phyloP scores from a whole-genome alignment of 2,113 vertebrate species.

The Pangasianodon gigas region DNA sequence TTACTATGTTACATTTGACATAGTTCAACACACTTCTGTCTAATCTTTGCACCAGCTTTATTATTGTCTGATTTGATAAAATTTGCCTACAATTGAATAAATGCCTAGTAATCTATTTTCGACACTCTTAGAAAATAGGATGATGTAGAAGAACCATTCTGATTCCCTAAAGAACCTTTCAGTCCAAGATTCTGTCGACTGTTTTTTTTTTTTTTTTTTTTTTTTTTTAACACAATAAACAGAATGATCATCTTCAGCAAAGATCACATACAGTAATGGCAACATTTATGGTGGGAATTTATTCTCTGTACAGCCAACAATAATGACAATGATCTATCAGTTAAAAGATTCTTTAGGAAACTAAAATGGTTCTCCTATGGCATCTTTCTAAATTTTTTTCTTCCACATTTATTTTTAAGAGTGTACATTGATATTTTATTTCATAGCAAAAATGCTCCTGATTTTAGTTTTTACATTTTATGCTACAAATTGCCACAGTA shows the following conservation, averaged over 20 bases:
- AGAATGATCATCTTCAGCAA: not conserved
- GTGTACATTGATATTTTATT: no score
- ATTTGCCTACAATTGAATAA: not conserved
- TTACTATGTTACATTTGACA: not conserved
- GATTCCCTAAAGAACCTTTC: not conserved
- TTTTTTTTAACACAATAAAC: not conserved
- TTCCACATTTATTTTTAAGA: no score
- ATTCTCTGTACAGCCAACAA: no score
- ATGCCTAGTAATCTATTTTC: not conserved
- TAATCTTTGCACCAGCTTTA: not conserved
- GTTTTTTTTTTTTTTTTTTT: not conserved
- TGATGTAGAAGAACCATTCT: not conserved
- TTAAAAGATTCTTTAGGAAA: no score
- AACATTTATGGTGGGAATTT: no score
- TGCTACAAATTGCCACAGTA: no score
- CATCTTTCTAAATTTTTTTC: no score
- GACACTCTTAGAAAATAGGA: not conserved
- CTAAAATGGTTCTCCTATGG: no score
- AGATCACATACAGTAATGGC: not conserved
- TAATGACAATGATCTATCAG: no score
- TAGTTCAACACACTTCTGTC: not conserved
- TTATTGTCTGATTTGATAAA: not conserved
- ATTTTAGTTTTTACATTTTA: no score
- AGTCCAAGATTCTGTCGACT: not conserved
- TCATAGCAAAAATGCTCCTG: no score